phyloP scores from a whole-genome alignment of 2,888 invertebrate species.

The Steinernema carpocapsae region DNA sequence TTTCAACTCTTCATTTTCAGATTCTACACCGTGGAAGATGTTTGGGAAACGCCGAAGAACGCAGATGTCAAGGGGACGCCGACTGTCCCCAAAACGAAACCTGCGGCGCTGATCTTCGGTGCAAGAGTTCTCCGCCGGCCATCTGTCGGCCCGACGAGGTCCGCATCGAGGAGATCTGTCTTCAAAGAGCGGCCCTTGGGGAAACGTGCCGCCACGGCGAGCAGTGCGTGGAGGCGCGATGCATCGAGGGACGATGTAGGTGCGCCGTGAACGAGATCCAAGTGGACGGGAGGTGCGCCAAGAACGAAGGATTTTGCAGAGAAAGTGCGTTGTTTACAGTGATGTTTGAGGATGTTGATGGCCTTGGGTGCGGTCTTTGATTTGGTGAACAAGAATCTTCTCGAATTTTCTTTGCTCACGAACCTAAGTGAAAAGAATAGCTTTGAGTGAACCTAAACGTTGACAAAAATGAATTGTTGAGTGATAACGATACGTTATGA shows the following conservation, averaged over 20 bases:
- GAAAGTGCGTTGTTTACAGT: no score
- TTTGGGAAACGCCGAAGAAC: neutral
- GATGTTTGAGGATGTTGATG: no score
- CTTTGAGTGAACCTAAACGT: no score
- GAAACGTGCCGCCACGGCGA: neutral
- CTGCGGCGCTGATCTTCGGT: neutral
- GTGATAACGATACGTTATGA: no score
- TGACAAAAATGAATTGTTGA: no score
- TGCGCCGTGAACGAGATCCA: neutral
- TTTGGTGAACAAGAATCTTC: no score
- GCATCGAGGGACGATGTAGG: slow-evolving; percentile 2
- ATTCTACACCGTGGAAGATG: neutral
- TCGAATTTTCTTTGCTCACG: no score
- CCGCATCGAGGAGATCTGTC: neutral
- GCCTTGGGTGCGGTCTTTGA: no score
- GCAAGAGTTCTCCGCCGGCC: neutral
- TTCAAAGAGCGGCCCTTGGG: neutral
- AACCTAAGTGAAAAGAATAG: no score
- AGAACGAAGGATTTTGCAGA: slow-evolving; percentile 12
- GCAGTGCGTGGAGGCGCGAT: slow-evolving; percentile 9
- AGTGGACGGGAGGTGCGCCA: neutral
- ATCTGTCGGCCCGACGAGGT: slow-evolving; percentile 7
- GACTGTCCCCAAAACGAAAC: neutral
- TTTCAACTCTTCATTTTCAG: neutral
- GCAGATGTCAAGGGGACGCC: neutral